Base-by-base conservation (phyloP, 2,888 invertebrate genomes). In the Acronicta alni region DNA sequence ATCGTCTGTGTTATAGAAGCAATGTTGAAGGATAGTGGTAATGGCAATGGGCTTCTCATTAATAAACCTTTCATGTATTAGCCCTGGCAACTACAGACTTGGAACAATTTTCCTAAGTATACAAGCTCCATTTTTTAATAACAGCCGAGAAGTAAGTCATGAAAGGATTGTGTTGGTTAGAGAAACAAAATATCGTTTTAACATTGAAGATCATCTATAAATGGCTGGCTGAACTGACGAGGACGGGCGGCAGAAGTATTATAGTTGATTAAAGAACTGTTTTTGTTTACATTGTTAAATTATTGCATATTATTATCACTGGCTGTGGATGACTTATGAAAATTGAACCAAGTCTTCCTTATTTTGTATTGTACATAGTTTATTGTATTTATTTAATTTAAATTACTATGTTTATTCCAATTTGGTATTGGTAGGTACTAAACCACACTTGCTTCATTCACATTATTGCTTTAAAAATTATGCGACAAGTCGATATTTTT, bases 321-420 rank as follows among this genome's bases (percentile, higher is more conserved):
- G 7, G n/a, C 15, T 17, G 3, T 26, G 12, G 16, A 23, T 12
- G 15, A 30, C 51, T 57, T 43, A 17, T 43, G 26, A 59, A 54
- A 58, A 54, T 54, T 37, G 47, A 42, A n/a, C 35, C 38, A 58
- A 61, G 15, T 32, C 23, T 15, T 38, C 41, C 8, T 14, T 45
- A 43, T 35, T 67, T 56, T 61, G 6, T 42, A 62, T 52, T 73
- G 70, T 67, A 76, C 32, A 73, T 73, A 73, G 51, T 62, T 51
- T 64, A 62, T 60, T 60, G 17, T 58, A 71, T 60, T 58, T 57
- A 38, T 68, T 72, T 53, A 45, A 45, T 62, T 18, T 47, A 42
- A 55, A 47, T 35, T 43, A 48, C 51, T 16, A 15, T 42, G 10
- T 55, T 54, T 46, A 35, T 38, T 48, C 54, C 45, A 42, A 45